These are phyloP conservation scores for Hirtodrosophila trivittata DNA, from an alignment of 2,888 invertebrate genomes.

Conservation along the genomic window DNA sequence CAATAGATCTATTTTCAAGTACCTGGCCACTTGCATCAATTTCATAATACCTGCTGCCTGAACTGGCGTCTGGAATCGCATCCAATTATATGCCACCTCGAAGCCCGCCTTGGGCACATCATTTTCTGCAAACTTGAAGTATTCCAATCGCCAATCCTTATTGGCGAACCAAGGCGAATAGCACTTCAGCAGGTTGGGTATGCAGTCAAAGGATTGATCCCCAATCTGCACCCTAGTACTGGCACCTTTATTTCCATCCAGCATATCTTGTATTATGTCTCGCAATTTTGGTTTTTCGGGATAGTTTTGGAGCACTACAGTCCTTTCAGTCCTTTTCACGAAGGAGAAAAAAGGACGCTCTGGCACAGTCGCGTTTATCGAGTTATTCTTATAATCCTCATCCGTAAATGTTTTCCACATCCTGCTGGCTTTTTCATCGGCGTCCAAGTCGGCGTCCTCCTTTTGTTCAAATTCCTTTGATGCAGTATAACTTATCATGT, in stretches of 20 bases:
- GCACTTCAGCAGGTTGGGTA: constrained; percentile 12
- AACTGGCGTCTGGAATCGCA: constrained; percentile 13
- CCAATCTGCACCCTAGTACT: constrained; percentile 13
- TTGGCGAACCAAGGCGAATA: constrained; percentile 34
- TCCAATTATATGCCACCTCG: constrained; percentile 35
- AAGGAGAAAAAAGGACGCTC: neutral
- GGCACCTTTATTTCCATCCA: constrained; percentile 21
- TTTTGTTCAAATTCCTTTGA: no score
- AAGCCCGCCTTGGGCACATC: constrained; percentile 30
- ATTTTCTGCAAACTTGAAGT: neutral
- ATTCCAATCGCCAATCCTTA: constrained; percentile 1
- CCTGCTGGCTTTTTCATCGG: neutral
- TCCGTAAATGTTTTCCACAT: neutral
- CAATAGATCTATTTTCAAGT: constrained; percentile 17
- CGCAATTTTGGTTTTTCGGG: neutral
- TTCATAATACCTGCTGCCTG: neutral
- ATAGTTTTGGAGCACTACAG: neutral
- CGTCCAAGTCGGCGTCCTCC: no score
- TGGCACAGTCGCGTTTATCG: neutral
- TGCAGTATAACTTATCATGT: no score
- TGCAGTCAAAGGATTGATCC: constrained; percentile 7
- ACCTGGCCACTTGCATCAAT: constrained; percentile 32
- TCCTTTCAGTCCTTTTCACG: neutral
- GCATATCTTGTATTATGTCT: neutral
- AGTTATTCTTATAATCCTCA: neutral